Evolutionary conservation across 1,140 invertebrate species (phyloP).

Genomic region (Drosophila insularis): DNA sequence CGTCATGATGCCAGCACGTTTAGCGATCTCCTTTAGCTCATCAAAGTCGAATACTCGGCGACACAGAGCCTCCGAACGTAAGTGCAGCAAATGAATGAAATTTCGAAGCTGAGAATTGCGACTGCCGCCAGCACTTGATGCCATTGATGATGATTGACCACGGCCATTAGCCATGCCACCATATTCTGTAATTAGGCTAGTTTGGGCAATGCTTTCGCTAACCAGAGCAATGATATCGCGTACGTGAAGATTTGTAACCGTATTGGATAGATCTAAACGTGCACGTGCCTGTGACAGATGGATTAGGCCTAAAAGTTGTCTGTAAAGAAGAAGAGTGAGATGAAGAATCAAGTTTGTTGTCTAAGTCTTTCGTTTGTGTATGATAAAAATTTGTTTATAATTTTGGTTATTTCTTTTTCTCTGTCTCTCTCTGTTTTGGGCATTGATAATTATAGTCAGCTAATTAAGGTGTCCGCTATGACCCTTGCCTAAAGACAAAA

Average conservation of each 20-base stretch:
- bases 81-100: constrained; percentile 88
- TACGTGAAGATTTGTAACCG: constrained; percentile 91
- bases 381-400: background rate
- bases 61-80: constrained; percentile 85
- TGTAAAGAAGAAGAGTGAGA: constrained; percentile 8
- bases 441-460: background rate
- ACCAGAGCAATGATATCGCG: constrained; percentile 93
- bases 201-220: constrained; percentile 90
- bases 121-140: constrained; percentile 87
- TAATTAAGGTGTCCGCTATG: background rate
- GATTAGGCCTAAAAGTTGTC: constrained; percentile 87
- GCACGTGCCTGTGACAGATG: constrained; percentile 94
- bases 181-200: constrained; percentile 85
- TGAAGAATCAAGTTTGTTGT: constrained; percentile 29
- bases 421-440: background rate
- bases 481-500: background rate
- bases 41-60: constrained; percentile 89
- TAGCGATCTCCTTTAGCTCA: constrained; percentile 87
- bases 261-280: constrained; percentile 91
- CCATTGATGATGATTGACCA: constrained; percentile 1
- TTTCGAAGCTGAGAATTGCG: constrained; percentile 87
- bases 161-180: background rate
- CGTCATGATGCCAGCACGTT: constrained; percentile 86
- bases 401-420: background rate
- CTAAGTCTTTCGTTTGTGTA: constrained; percentile 36